Evolutionary conservation across 2,888 invertebrate genomes (phyloP).

Genomic region (Acanthosepion lycidas): DNA sequence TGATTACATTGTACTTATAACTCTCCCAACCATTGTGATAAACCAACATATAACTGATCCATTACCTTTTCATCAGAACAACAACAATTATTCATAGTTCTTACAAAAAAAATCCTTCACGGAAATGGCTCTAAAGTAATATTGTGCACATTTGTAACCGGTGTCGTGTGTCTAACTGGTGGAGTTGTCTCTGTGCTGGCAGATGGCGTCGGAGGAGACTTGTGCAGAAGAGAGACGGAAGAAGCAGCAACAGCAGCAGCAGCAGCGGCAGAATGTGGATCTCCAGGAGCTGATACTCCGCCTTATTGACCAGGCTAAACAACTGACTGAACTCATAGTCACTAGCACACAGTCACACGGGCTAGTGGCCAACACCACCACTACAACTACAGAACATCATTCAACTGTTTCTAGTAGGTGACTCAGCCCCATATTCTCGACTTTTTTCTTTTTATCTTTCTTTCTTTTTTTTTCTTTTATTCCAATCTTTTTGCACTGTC

Average conservation of each 20-base stretch:
- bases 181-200: conserved; percentile 46
- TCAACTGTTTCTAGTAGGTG: conserved; percentile 44
- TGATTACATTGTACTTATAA: not conserved
- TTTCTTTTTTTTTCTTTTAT: not conserved
- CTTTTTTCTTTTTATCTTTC: not conserved
- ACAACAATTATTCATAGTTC: not conserved
- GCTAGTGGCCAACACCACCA: conserved; percentile 42
- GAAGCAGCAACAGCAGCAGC: conserved; percentile 35
- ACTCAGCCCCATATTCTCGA: conserved; percentile 39
- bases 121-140: conserved; percentile 44
- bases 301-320: not conserved
- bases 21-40: not conserved
- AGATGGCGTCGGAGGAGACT: conserved; percentile 44
- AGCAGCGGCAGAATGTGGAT: conserved; percentile 3
- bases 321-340: conserved; percentile 37
- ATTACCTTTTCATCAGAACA: not conserved
- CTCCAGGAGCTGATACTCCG: conserved; percentile 37
- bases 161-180: conserved; percentile 41
- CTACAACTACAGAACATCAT: conserved; percentile 12
- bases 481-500: not conserved
- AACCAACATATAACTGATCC: not conserved
- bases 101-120: not conserved
- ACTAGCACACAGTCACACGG: conserved; percentile 38
- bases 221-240: not conserved
- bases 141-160: not conserved